phyloP scores from a whole-genome alignment of 2,888 invertebrate species.

The Caenorhabditis angaria region DNA sequence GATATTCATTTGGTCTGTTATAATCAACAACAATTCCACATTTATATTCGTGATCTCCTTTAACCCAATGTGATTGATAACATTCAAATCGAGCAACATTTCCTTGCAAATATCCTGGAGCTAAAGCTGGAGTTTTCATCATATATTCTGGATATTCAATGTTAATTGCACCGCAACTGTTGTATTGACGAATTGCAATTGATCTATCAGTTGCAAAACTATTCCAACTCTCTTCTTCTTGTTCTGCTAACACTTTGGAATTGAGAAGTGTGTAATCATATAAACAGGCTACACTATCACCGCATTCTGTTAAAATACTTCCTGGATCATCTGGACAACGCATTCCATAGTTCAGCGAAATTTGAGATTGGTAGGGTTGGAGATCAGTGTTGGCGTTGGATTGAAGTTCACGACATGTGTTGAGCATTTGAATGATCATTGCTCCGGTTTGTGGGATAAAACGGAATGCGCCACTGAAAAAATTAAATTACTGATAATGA shows the following conservation, averaged over 20 bases:
- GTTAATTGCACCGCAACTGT: conserved; percentile 71
- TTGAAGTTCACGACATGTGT: conserved; percentile 65
- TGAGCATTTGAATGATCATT: conserved; percentile 64
- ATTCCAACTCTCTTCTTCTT: conserved; percentile 64
- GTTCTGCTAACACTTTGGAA: conserved; percentile 64
- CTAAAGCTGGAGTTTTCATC: conserved; percentile 67
- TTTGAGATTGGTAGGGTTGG: conserved; percentile 61
- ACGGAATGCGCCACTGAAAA: conserved; percentile 57
- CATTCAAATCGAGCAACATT: conserved; percentile 70
- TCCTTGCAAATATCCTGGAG: conserved; percentile 68
- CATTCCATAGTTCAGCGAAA: conserved; percentile 55
- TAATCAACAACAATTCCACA: conserved; percentile 67
- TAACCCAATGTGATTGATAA: conserved; percentile 71
- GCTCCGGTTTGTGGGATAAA: conserved; percentile 68
- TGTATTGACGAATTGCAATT: conserved; percentile 63
- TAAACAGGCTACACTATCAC: conserved; percentile 69
- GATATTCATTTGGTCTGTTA: conserved; percentile 67
- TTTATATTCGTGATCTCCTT: conserved; percentile 70
- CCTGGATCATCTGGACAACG: conserved; percentile 70
- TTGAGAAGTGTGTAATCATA: conserved; percentile 69
- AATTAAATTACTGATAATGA: too few species aligned
- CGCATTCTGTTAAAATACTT: conserved; percentile 63
- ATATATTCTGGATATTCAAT: conserved; percentile 72
- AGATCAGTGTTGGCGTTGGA: conserved; percentile 58
- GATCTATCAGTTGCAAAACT: conserved; percentile 54